Evolutionary conservation across 1,140 invertebrate genomes (phyloP).

Genomic region (Musca vetustissima): DNA sequence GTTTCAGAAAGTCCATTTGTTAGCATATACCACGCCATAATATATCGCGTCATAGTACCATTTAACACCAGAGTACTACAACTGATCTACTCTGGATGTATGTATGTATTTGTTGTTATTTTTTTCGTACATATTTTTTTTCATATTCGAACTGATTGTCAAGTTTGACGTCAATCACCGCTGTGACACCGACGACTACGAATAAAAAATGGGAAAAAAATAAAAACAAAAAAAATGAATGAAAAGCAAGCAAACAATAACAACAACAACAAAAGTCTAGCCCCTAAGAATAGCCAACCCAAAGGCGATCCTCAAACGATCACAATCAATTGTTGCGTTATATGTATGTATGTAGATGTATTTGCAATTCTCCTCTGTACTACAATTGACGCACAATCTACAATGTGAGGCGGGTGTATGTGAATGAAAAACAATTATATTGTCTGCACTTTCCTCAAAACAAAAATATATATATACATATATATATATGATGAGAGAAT

Average conservation of each 20-base stretch:
- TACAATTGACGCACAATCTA: slow-evolving; percentile 27
- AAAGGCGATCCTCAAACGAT: not conserved
- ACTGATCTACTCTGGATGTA: too few species aligned
- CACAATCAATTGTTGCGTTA: too few species aligned
- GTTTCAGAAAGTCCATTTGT: too few species aligned
- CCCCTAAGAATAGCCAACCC: not conserved
- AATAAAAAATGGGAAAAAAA: slow-evolving; percentile 15
- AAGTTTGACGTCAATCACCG: slow-evolving; percentile 53
- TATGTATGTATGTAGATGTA: not conserved
- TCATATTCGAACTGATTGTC: slow-evolving; percentile 28
- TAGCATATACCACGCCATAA: too few species aligned
- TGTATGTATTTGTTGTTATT: too few species aligned
- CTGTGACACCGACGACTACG: slow-evolving; percentile 33
- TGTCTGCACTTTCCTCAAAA: too few species aligned
- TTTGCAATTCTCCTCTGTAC: slow-evolving; percentile 15
- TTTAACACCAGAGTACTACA: too few species aligned
- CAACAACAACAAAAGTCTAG: not conserved
- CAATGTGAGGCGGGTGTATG: slow-evolving; percentile 32
- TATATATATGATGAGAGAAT: too few species aligned
- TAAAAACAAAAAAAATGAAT: slow-evolving; percentile 33
- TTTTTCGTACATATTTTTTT: not conserved
- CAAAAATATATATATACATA: too few species aligned
- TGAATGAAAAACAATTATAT: not conserved
- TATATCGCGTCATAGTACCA: too few species aligned
- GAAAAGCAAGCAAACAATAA: not conserved